Conservation (phyloP, 2,888 invertebrate genomes). For the Willowsia nigromaculata region DNA sequence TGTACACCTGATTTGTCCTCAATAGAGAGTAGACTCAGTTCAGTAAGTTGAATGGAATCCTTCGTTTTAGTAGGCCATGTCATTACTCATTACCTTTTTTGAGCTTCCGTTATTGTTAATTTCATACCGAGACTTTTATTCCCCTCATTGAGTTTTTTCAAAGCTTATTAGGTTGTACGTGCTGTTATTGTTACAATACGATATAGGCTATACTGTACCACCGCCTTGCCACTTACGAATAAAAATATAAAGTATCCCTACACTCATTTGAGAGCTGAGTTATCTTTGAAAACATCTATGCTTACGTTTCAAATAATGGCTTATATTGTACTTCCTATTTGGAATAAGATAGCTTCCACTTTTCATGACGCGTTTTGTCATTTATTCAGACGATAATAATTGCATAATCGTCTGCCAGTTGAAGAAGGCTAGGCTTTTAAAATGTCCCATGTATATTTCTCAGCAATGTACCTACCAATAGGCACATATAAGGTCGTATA, state of each 20-base stretch:
- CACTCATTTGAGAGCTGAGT: background rate
- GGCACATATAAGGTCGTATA: constrained; percentile 20
- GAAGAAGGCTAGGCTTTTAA: constrained; percentile 28
- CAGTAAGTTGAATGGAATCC: background rate
- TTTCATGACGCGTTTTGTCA: constrained; percentile 11
- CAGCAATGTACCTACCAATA: too few relatives aligned
- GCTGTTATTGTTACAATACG: too few relatives aligned
- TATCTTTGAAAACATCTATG: constrained; percentile 10
- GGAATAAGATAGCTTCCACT: constrained; percentile 11
- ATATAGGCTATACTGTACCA: background rate
- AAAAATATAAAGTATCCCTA: background rate
- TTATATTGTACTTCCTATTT: constrained; percentile 21
- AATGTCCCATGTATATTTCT: background rate
- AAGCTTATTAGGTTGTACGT: too few relatives aligned
- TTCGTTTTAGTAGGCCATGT: constrained; percentile 42
- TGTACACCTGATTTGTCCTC: constrained; percentile 33
- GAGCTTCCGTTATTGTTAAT: constrained; percentile 14
- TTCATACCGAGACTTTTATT: background rate
- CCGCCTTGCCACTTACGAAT: background rate
- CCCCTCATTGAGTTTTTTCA: background rate
- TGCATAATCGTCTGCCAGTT: constrained; percentile 34
- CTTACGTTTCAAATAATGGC: background rate
- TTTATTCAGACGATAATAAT: constrained; percentile 25
- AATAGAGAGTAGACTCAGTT: background rate
- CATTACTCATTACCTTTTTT: constrained; percentile 33